phyloP scores from a whole-genome alignment of 2,888 invertebrate genomes.

The Carabus problematicus region DNA sequence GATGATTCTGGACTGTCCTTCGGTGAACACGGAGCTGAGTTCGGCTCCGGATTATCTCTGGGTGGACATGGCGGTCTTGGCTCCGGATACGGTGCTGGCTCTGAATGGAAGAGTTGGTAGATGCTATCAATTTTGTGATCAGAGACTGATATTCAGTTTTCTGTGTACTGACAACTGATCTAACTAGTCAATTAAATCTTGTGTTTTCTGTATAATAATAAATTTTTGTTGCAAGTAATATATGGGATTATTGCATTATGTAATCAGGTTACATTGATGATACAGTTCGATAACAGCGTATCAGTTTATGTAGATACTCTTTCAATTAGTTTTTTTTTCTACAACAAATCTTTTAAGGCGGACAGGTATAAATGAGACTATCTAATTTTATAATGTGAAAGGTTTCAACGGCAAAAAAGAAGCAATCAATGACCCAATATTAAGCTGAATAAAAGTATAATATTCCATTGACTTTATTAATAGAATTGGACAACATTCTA shows the following conservation, averaged over 20 bases:
- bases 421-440: no score
- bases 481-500: no score
- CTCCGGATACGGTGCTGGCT: slow-evolving; percentile 8
- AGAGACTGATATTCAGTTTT: slow-evolving; percentile 10
- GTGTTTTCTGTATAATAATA: not conserved
- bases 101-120: slow-evolving; percentile 6
- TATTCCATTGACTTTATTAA: no score
- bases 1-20: slow-evolving; percentile 1
- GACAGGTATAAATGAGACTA: no score
- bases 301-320: no score
- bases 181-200: not conserved
- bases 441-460: no score
- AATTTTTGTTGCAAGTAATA: slow-evolving; percentile 7
- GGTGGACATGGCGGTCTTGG: slow-evolving; percentile 14
- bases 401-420: no score
- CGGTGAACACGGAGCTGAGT: slow-evolving; percentile 11
- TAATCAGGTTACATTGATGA: no score
- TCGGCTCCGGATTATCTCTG: slow-evolving; percentile 3
- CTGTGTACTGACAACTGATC: not conserved
- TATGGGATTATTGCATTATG: not conserved
- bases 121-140: slow-evolving; percentile 6
- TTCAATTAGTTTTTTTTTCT: no score
- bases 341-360: no score
- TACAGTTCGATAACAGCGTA: no score
- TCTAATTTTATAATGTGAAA: no score